These are phyloP conservation scores for Anoplius nigerrimus DNA, from an alignment of 2,888 invertebrate species.

Conservation along the genomic window DNA sequence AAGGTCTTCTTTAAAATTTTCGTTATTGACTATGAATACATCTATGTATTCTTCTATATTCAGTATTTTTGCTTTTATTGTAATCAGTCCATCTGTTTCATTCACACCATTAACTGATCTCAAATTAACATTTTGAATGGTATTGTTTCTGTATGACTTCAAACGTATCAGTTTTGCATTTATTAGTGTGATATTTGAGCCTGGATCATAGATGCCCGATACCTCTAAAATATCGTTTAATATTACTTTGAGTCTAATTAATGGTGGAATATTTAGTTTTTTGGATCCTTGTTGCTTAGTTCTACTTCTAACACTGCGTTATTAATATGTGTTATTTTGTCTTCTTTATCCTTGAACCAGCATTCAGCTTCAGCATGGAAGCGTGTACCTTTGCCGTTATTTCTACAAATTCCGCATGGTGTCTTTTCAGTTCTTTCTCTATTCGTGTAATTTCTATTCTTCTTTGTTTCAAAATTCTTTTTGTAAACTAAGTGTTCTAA, in stretches of 20 bases:
- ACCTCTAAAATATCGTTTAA: conserved; percentile 31
- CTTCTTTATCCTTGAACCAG: conserved; percentile 8
- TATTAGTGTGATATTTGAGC: conserved; percentile 32
- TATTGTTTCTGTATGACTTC: background rate
- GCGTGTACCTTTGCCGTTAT: conserved; percentile 45
- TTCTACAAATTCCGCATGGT: conserved; percentile 49
- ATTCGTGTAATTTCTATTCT: conserved; percentile 38
- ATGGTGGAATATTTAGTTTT: conserved; percentile 44
- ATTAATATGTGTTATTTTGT: conserved; percentile 28
- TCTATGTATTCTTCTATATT: background rate
- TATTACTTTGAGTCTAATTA: conserved; percentile 39
- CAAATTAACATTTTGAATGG: conserved; percentile 15
- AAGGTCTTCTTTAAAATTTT: background rate
- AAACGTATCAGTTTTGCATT: conserved; percentile 13
- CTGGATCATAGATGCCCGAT: conserved; percentile 33
- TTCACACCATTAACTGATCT: conserved; percentile 18
- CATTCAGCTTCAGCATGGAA: conserved; percentile 36
- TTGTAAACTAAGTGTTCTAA: conserved; percentile 50
- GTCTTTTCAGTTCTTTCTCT: conserved; percentile 43
- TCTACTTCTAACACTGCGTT: conserved; percentile 39
- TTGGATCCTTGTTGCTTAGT: conserved; percentile 30
- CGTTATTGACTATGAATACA: background rate
- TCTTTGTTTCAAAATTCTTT: conserved; percentile 31
- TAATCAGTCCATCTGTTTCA: background rate
- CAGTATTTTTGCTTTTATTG: background rate